Evolutionary conservation across 53 echinoderm and acorn worm genomes (phyloP).

Genomic region (Arbacia lixula): DNA sequence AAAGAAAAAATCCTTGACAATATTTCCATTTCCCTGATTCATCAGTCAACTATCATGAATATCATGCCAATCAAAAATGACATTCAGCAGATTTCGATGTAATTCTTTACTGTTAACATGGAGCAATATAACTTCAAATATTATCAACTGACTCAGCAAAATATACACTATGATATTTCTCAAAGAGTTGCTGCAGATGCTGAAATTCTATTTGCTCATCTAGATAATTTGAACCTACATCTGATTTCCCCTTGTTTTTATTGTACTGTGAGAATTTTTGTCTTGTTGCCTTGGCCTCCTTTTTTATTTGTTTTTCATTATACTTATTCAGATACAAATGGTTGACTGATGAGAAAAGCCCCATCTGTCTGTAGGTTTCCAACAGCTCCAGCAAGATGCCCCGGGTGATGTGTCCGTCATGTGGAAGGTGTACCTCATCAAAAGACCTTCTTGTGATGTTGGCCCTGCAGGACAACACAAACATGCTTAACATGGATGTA

Average conservation of each 20-base stretch:
- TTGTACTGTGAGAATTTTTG: conserved; percentile 12
- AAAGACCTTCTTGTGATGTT: conserved; percentile 32
- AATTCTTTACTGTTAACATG: no score
- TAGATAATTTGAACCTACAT: background rate
- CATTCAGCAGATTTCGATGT: no score
- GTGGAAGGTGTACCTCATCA: conserved; percentile 5
- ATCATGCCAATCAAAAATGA: no score
- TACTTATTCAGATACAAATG: conserved; percentile 48
- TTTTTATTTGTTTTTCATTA: conserved; percentile 9
- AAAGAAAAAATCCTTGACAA: no score
- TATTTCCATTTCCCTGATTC: no score
- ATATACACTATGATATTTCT: conserved; percentile 12
- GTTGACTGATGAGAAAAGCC: conserved; percentile 22
- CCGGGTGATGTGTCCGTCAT: conserved; percentile 32
- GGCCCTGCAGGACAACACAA: conserved; percentile 25
- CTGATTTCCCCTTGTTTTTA: conserved; percentile 45
- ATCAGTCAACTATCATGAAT: no score
- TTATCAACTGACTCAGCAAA: no score
- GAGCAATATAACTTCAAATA: no score
- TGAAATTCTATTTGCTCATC: conserved; percentile 1
- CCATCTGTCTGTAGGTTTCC: background rate
- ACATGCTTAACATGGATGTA: background rate
- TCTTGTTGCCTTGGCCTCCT: conserved; percentile 35
- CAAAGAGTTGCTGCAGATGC: conserved; percentile 48
- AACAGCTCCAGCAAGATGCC: conserved; percentile 49